phyloP scores from a whole-genome alignment of 1,140 invertebrate species.

The Drosophila trapezifrons region DNA sequence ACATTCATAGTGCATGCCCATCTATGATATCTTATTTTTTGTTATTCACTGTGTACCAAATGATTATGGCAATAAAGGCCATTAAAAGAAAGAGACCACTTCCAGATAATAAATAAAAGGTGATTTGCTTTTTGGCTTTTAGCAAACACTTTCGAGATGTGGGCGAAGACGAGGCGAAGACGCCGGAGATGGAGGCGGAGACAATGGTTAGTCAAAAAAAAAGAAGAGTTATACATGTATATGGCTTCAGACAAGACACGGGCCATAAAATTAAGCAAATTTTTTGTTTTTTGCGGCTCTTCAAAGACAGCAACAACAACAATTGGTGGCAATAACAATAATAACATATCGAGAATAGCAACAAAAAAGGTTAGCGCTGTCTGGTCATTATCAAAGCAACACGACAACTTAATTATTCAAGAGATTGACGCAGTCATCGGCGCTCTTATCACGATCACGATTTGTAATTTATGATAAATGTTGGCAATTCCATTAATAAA shows the following conservation, averaged over 20 bases:
- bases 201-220: conserved; percentile 11
- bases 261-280: conserved; percentile 75
- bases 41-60: conserved; percentile 2
- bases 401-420: conserved; percentile 80
- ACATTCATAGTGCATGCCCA: background rate
- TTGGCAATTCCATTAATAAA: conserved; percentile 82
- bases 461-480: conserved; percentile 82
- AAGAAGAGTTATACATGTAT: conserved; percentile 1
- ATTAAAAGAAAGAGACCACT: conserved; percentile 45
- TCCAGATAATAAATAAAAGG: conserved; percentile 71
- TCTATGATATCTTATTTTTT: background rate
- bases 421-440: conserved; percentile 45
- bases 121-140: conserved; percentile 67
- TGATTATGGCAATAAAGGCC: conserved; percentile 27
- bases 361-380: conserved; percentile 22
- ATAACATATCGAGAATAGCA: conserved; percentile 26
- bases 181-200: conserved; percentile 1
- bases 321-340: conserved; percentile 12
- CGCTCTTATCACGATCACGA: conserved; percentile 77
- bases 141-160: conserved; percentile 36
- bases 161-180: conserved; percentile 8
- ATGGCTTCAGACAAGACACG: conserved; percentile 36
- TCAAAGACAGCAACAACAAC: conserved; percentile 56
- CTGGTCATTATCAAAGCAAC: conserved; percentile 57
- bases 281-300: conserved; percentile 62